Base-by-base conservation (phyloP, 2,113 vertebrate genomes). In the Proteles cristata region DNA sequence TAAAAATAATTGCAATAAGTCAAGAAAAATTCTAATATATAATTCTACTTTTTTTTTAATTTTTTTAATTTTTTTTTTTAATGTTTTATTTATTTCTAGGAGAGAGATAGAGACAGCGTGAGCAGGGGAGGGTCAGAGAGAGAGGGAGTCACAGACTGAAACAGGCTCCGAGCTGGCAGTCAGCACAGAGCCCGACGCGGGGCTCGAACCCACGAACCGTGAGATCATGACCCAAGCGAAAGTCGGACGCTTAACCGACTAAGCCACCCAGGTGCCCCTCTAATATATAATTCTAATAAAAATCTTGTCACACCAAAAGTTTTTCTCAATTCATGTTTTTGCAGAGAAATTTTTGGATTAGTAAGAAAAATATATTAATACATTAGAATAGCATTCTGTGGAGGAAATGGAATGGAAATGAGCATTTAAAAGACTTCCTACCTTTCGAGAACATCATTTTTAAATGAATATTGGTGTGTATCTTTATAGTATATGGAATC, bases 251-350 rank as follows among this genome's bases (percentile, higher is more conserved):
- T n/a, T n/a, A n/a, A n/a, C n/a, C n/a, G n/a, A n/a, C n/a, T n/a
- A n/a, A n/a, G n/a, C n/a, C n/a, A n/a, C n/a, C n/a, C n/a, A n/a
- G n/a, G n/a, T n/a, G n/a, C n/a, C n/a, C n/a, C n/a, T 73, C 48
- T 74, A 90, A 50, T 68, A 68, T 23, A 73, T 55, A 66, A 61
- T 61, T 61, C 58, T 61, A 61, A 61, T 61, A 61, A 21, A 25
- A 90, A 68, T 16, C 66, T 86, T 86, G 28, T 76, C 21, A 90
- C 33, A 83, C 35, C 45, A 76, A 84, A 69, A 5, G 43, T 61
- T 81, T 35, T 93, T 89, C 25, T 79, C 16, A 76, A 16, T 81
- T 96, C 61, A 55, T 76, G 58, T 93, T 76, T 73, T 73, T 93
- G 63, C 28, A 53, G 58, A 82, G 43, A 88, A 83, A 77, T 28